Percentiles rank a stretch among this genome's conserved stretches.
Evolutionary conservation across 2,888 invertebrate species (phyloP).

Genomic region (Hypselothyrea guttata): DNA sequence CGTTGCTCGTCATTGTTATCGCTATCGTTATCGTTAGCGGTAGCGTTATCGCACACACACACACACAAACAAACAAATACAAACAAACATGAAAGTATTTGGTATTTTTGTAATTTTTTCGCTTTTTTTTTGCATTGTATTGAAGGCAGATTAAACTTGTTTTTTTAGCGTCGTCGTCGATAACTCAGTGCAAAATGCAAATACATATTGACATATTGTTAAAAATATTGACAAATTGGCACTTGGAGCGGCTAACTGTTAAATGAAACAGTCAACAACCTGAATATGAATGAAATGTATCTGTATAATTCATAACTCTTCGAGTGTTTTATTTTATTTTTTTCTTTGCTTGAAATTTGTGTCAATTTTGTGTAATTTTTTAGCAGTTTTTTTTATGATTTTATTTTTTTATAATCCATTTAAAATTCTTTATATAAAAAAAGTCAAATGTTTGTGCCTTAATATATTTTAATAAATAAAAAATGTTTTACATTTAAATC

Average conservation of each 20-base stretch:
- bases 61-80: constrained; percentile 12
- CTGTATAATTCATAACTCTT: too few relatives aligned
- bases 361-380: too few relatives aligned
- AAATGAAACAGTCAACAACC: constrained; percentile 31
- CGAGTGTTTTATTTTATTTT: too few relatives aligned
- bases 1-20: constrained; percentile 40
- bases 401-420: too few relatives aligned
- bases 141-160: constrained; percentile 53
- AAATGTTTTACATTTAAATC: too few relatives aligned
- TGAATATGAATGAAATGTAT: background rate
- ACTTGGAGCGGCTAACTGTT: constrained; percentile 34
- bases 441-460: too few relatives aligned
- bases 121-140: constrained; percentile 26
- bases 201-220: constrained; percentile 14
- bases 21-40: constrained; percentile 29
- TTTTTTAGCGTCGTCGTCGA: constrained; percentile 14
- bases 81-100: too few relatives aligned
- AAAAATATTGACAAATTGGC: constrained; percentile 15
- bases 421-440: too few relatives aligned
- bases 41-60: constrained; percentile 32
- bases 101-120: too few relatives aligned
- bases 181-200: constrained; percentile 43
- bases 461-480: too few relatives aligned
- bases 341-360: too few relatives aligned
- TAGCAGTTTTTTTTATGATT: too few relatives aligned